A percentile compares a stretch with the other conserved stretches of the same genome.
These are phyloP conservation scores for Synergus laeviventris DNA, from an alignment of 2,888 invertebrate genomes.

Conservation along the genomic window DNA sequence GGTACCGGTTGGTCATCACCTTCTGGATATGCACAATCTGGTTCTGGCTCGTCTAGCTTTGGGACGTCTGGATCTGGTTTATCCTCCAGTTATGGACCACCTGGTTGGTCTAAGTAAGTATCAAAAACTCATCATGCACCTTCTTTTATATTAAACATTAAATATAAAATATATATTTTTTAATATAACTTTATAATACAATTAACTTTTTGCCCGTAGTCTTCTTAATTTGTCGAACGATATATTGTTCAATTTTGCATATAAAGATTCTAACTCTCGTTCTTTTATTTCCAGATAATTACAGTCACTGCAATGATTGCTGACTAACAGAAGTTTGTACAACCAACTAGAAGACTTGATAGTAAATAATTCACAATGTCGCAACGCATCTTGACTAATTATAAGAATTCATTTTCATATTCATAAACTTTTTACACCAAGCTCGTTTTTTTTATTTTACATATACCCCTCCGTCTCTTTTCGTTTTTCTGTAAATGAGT, in stretches of 20 bases:
- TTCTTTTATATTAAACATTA: too few species aligned
- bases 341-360: conserved; percentile 26
- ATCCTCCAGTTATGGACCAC: background rate
- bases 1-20: background rate
- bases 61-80: background rate
- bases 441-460: background rate
- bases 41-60: background rate
- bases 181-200: too few species aligned
- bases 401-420: conserved; percentile 31
- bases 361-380: background rate
- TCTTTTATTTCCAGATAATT: background rate
- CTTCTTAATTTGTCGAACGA: too few species aligned
- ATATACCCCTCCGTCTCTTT: background rate
- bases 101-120: conserved; percentile 17
- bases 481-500: background rate
- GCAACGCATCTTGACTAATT: conserved; percentile 17
- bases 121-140: background rate
- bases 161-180: too few species aligned
- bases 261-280: background rate
- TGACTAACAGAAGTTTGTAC: background rate
- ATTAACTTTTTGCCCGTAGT: too few species aligned
- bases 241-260: background rate
- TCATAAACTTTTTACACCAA: conserved; percentile 30
- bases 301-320: background rate
- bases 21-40: background rate